These are phyloP conservation scores for human (Homo sapiens) DNA, from an alignment of 2,113 vertebrate species.

Conservation along the genomic window DNA sequence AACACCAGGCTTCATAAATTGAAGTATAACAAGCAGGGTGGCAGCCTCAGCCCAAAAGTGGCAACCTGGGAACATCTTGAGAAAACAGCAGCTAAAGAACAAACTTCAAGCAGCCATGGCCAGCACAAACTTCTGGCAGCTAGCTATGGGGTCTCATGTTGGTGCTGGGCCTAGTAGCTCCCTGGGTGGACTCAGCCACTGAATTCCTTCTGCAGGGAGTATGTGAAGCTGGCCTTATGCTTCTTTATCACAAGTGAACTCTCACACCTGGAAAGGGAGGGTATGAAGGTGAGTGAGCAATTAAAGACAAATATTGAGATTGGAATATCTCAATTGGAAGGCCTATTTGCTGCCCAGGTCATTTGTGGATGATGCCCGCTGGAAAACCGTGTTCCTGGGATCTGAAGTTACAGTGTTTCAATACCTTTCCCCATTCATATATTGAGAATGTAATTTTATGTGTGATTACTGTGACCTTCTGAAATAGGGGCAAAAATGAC, in stretches of 20 bases:
- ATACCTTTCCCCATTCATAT: not conserved
- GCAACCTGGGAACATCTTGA: slow-evolving; percentile 60
- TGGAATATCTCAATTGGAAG: slow-evolving; percentile 27
- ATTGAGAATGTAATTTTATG: not conserved
- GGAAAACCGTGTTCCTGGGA: not conserved
- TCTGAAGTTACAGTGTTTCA: not conserved
- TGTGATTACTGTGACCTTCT: not conserved
- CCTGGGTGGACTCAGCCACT: not conserved
- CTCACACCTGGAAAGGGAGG: not conserved
- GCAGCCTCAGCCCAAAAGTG: slow-evolving; percentile 42
- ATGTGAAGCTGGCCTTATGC: not conserved
- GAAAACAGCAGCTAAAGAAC: slow-evolving; percentile 49
- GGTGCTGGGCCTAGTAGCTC: not conserved
- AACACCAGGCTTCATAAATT: slow-evolving; percentile 36
- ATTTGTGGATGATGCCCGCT: not conserved
- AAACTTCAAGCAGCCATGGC: slow-evolving; percentile 51
- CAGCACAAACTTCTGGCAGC: slow-evolving; percentile 41
- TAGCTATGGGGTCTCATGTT: not conserved
- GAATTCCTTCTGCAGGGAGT: not conserved
- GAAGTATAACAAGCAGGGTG: slow-evolving; percentile 46
- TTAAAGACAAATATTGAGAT: slow-evolving; percentile 4
- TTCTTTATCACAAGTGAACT: slow-evolving; percentile 7
- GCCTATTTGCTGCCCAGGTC: not conserved
- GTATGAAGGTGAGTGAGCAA: not conserved
- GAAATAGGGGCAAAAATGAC: slow-evolving; percentile 7